Percentiles rank a stretch among this genome's conserved stretches.
Evolutionary conservation across 1,140 invertebrate species (phyloP).

Genomic region (Ostrea denselamellosa): DNA sequence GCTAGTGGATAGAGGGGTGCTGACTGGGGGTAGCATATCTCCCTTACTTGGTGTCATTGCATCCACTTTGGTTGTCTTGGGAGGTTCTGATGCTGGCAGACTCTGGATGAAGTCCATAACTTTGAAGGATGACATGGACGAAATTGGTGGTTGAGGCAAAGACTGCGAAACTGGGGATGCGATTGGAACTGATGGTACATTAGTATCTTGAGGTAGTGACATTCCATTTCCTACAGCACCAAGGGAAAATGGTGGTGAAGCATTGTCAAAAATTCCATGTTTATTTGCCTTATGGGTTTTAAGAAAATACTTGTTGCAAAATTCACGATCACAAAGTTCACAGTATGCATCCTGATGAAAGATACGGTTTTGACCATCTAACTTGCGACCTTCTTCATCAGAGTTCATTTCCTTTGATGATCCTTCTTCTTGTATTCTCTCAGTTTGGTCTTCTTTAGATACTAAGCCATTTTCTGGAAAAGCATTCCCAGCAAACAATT

Average conservation of each 20-base stretch:
- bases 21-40: constrained; percentile 50
- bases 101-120: constrained; percentile 59
- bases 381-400: constrained; percentile 54
- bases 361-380: constrained; percentile 58
- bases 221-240: constrained; percentile 48
- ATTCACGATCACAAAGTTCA: constrained; percentile 82
- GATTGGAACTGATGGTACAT: constrained; percentile 48
- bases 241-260: constrained; percentile 68
- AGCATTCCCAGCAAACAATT: constrained; percentile 72
- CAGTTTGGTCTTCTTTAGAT: constrained; percentile 52
- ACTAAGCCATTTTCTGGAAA: constrained; percentile 85
- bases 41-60: constrained; percentile 22
- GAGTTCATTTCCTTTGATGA: constrained; percentile 51
- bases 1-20: constrained; percentile 49
- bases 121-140: constrained; percentile 57
- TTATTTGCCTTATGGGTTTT: constrained; percentile 99
- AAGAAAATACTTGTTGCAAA: constrained; percentile 82
- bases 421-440: constrained; percentile 54
- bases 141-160: constrained; percentile 56
- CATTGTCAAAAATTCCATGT: constrained; percentile 90
- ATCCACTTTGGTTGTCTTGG: constrained; percentile 41
- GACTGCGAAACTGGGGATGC: constrained; percentile 53
- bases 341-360: constrained; percentile 91
- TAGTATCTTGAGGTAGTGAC: constrained; percentile 62
- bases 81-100: constrained; percentile 56